Base-by-base conservation (phyloP, 2,797 vertebrate genomes). In the Meda fulgida region DNA sequence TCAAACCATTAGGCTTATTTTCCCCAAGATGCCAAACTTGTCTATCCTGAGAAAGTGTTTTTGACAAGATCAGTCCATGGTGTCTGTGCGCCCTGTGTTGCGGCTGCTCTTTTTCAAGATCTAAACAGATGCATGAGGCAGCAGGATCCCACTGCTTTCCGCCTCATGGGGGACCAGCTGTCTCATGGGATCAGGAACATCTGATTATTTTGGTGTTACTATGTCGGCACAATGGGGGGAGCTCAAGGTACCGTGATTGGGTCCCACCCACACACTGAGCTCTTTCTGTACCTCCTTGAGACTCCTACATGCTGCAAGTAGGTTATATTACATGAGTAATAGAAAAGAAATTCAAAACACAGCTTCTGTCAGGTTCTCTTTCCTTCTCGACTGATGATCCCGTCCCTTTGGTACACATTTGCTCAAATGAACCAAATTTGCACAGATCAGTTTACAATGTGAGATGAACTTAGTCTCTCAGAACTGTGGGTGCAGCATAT, bases 211-310 rank as follows among this genome's bases (percentile, higher is more conserved):
- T 63, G 70, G n/a, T 23, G 14, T 78, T 55, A 51, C 88, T 72
- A 55, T 84, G 29, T n/a, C 19, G 60, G 73, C 60, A 40, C 82
- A 34, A 82, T 88, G 87, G 84, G 76, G 76, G 85, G 77, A 60
- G 75, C 46, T 86, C 84, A 88, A 89, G 80, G 87, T 67, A 43
- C 43, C 67, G 89, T 93, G 91, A 92, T 92, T 91, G 91, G 91
- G 87, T 81, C 91, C 92, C 92, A 83, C 93, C 93, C 92, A 93
- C 93, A 80, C 77, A 82, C 85, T 91, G 92, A 58, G 87, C 92
- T 91, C 89, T 85, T 78, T 80, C 86, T 80, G 85, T 84, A 46
- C 90, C 91, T 86, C 78, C 90, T 80, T 89, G 88, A 89, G 63
- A 73, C 80, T 80, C 26, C 29, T 53, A 40, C 36, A 21, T 67